These are phyloP conservation scores for Muscina levida DNA, from an alignment of 2,888 invertebrate species.

Conservation along the genomic window DNA sequence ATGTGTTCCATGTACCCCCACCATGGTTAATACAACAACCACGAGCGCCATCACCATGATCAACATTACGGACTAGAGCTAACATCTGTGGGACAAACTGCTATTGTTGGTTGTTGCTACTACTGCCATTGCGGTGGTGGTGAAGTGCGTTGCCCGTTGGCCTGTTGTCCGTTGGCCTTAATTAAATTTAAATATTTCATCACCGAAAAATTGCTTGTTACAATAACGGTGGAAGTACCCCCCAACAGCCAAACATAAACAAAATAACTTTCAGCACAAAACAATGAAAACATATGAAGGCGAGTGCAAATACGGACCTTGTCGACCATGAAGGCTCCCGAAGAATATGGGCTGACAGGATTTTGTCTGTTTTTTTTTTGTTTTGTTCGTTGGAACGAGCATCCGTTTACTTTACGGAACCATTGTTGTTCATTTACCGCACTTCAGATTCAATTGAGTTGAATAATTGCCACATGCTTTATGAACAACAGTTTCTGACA, in stretches of 20 bases:
- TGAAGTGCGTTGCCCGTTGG: constrained; percentile 61
- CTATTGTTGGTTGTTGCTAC: constrained; percentile 6
- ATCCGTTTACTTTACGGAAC: constrained; percentile 52
- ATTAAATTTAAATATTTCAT: constrained; percentile 80
- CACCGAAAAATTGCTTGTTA: constrained; percentile 77
- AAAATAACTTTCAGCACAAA: constrained; percentile 26
- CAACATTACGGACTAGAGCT: constrained; percentile 8
- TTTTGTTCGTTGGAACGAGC: constrained; percentile 6
- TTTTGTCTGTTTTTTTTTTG: constrained; percentile 33
- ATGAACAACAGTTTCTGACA: constrained; percentile 78
- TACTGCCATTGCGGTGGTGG: not conserved
- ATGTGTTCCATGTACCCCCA: constrained; percentile 31
- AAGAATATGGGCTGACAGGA: constrained; percentile 45
- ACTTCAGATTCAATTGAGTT: constrained; percentile 79
- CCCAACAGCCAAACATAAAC: constrained; percentile 12
- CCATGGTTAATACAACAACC: not conserved
- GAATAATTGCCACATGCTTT: constrained; percentile 79
- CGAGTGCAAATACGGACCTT: constrained; percentile 42
- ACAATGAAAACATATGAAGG: constrained; percentile 36
- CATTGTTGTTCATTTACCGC: constrained; percentile 71
- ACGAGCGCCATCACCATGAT: constrained; percentile 19
- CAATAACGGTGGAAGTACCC: constrained; percentile 38
- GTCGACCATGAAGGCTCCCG: constrained; percentile 45
- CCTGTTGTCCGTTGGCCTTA: constrained; percentile 77
- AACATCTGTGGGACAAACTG: not conserved